Percentiles rank a stretch among this genome's conserved stretches.
Evolutionary conservation across 2,797 vertebrate genomes (phyloP).

Genomic region (Mus minutoides): DNA sequence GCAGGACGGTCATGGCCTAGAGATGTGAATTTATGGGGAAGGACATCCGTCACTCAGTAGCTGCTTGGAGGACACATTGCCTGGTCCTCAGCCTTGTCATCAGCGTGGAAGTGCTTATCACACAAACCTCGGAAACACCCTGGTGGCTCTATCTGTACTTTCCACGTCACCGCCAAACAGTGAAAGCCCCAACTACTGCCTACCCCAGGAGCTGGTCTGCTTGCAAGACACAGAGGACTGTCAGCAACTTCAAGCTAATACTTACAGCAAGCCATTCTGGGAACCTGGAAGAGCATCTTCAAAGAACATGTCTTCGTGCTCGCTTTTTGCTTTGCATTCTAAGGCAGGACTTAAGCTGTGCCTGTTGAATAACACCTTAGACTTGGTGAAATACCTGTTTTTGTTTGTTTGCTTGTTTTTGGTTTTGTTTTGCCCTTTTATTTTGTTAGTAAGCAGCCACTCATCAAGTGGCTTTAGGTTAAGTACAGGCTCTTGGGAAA

Average conservation of each 20-base stretch:
- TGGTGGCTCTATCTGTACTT: not conserved
- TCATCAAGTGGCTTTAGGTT: not conserved
- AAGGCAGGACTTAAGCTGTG: not conserved
- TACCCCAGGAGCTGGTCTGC: not conserved
- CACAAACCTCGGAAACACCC: not conserved
- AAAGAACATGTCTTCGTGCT: not conserved
- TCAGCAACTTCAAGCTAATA: not conserved
- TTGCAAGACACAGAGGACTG: not conserved
- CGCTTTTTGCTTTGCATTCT: not conserved
- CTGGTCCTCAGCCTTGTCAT: not conserved
- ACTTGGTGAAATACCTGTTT: not conserved
- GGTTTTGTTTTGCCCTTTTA: slow-evolving; percentile 25
- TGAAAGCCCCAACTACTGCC: not conserved
- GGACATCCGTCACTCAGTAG: not conserved
- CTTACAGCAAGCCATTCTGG: not conserved
- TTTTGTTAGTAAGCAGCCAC: slow-evolving; percentile 26
- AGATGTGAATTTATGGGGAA: slow-evolving; percentile 9
- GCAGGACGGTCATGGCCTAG: not conserved
- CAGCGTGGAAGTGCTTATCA: rapidly evolving
- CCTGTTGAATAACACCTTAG: not conserved
- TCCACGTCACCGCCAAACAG: not conserved
- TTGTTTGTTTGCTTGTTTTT: not conserved
- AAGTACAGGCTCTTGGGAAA: not conserved
- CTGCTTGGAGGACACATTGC: not conserved
- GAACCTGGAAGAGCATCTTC: not conserved